These are phyloP conservation scores for Pegoplata infirma DNA, from an alignment of 2,888 invertebrate genomes.

Conservation along the genomic window DNA sequence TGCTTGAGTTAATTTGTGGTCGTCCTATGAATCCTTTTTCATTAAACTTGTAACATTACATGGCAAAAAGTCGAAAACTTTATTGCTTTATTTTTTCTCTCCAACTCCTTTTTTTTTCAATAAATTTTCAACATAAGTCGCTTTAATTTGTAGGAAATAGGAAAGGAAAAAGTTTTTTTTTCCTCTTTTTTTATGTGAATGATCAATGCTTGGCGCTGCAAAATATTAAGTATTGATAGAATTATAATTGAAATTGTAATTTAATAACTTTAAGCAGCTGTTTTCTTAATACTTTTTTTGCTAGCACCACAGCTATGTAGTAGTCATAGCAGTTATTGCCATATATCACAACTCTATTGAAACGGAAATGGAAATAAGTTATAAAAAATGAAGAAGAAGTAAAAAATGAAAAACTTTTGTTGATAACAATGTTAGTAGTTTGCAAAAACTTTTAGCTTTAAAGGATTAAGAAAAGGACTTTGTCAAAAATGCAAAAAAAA, in stretches of 20 bases:
- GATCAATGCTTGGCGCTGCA: slow-evolving; percentile 33
- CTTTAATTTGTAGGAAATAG: slow-evolving; percentile 31
- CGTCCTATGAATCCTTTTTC: slow-evolving; percentile 8
- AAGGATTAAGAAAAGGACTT: slow-evolving; percentile 1
- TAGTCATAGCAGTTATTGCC: no score
- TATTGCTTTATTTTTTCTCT: background rate
- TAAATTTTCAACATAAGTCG: slow-evolving; percentile 31
- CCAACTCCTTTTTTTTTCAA: no score
- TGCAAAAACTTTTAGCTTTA: background rate
- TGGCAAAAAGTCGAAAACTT: background rate
- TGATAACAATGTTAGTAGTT: background rate
- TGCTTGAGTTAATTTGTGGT: slow-evolving; percentile 61
- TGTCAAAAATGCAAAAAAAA: no score
- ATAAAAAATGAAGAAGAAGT: background rate
- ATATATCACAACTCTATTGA: slow-evolving; percentile 51
- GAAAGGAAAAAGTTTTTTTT: slow-evolving; percentile 29
- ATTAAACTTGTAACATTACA: background rate
- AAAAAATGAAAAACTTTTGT: no score
- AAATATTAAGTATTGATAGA: slow-evolving; percentile 61
- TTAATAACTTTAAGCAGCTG: slow-evolving; percentile 60
- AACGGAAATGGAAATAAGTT: slow-evolving; percentile 42
- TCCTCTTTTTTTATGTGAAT: slow-evolving; percentile 2
- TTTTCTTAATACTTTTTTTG: slow-evolving; percentile 9
- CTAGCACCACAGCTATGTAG: no score
- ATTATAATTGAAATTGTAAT: slow-evolving; percentile 63